Conservation (phyloP, 2,113 vertebrate genomes). For the Leptobrachium leishanense region DNA sequence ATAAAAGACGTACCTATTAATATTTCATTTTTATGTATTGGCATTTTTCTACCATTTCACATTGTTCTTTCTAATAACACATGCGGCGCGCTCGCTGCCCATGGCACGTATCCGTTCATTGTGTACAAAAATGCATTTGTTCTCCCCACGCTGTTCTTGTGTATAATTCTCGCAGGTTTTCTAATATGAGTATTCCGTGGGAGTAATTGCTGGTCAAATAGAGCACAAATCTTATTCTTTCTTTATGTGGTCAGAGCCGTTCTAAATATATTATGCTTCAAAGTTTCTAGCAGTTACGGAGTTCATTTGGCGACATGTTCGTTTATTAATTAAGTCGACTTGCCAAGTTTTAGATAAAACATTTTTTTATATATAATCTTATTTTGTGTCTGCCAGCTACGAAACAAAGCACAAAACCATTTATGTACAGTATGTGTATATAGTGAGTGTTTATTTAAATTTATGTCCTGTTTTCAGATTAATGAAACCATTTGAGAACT, state of each 20-base stretch:
- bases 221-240: slow-evolving; percentile 1
- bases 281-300: no score
- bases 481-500: no score
- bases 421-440: no score
- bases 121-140: slow-evolving; percentile 30
- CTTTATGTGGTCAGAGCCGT: background rate
- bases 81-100: background rate
- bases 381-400: no score
- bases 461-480: no score
- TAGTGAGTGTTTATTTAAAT: no score
- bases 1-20: slow-evolving; percentile 1
- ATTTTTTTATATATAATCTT: no score
- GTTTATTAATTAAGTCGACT: no score
- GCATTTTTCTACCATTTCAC: slow-evolving; percentile 17
- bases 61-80: slow-evolving; percentile 35
- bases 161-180: slow-evolving; percentile 8
- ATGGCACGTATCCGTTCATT: slow-evolving; percentile 30
- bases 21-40: slow-evolving; percentile 27
- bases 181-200: slow-evolving; percentile 13
- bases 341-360: no score
- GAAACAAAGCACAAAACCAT: no score
- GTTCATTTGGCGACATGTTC: no score
- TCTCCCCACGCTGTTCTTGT: slow-evolving; percentile 19
- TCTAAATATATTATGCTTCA: background rate
- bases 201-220: slow-evolving; percentile 17